These are phyloP conservation scores for Pogonus chalceus DNA, from an alignment of 1,140 invertebrate genomes.

Conservation along the genomic window DNA sequence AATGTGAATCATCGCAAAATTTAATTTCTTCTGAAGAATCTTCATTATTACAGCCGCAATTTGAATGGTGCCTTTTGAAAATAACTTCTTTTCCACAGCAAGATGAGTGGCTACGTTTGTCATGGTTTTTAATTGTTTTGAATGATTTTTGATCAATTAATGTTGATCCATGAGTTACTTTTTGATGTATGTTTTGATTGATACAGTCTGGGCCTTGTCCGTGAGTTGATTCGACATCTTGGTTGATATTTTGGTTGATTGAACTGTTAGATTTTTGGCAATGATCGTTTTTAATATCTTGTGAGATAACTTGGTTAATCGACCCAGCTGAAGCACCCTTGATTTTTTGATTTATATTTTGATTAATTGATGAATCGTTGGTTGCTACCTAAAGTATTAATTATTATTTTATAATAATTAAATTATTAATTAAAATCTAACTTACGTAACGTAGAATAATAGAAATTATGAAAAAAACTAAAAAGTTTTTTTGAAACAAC, in stretches of 20 bases:
- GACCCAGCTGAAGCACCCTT: background rate
- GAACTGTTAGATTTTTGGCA: background rate
- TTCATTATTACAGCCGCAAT: background rate
- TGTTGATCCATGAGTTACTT: background rate
- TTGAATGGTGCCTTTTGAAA: background rate
- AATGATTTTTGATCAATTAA: background rate
- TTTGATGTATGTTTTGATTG: background rate
- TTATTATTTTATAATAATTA: too few species aligned
- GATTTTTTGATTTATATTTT: background rate
- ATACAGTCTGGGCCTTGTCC: background rate
- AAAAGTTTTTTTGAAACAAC: too few species aligned
- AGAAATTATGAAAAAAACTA: too few species aligned
- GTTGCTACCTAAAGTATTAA: too few species aligned
- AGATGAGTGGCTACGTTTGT: background rate
- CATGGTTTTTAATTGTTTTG: background rate
- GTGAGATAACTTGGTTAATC: background rate
- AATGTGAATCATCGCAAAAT: background rate
- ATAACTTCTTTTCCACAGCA: background rate
- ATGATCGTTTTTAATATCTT: background rate
- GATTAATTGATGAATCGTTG: background rate
- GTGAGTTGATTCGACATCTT: background rate
- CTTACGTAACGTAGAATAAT: too few species aligned
- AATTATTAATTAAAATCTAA: too few species aligned
- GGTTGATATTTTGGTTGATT: background rate
- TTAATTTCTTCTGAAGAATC: background rate